Evolutionary conservation across 2,113 vertebrate genomes (phyloP), one percentile per base, ranked within the genome.

Genomic region (Chaetodon auriga): DNA sequence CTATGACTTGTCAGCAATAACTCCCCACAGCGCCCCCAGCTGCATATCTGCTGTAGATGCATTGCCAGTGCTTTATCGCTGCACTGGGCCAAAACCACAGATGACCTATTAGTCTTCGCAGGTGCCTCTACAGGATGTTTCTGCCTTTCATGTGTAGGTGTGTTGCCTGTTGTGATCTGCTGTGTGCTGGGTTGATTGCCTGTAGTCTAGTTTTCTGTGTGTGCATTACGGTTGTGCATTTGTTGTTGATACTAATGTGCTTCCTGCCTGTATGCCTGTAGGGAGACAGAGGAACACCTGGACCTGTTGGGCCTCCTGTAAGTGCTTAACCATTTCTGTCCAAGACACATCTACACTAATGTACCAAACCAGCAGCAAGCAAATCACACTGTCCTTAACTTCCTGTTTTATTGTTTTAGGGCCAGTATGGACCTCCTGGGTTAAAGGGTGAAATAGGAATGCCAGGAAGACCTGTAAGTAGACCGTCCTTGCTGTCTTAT

Each of bases 371-470:
- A 30, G 30, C 30, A 30, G 30, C 30, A 30, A 30, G 3, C 30
- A 30, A 30, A 30, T 73, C 14, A 73, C 12, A 60, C 10, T 41
- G 5, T 48, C 13, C 25, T 86, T 41, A 49, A 10, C 78, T 21
- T 68, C 9, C n/a, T 79, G 23, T 48, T 75, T 49, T 73, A 2
- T 57, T 69, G 6, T 14, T 86, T 13, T 64, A 99, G 98, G 98
- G 98, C 7, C 92, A 90, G 0, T 92, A 93, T 0, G 98, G 97
- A 16, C 95, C 93, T 75, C 57, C 94, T 3, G 98, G 98, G 58
- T 64, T 95, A 62, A 99, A 99, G 81, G 98, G 98, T 62, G 98
- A 99, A 94, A 97, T 99, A 0, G 98, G 98, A 91, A 97, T 99
- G 89, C 98, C 98, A 0, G 98, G 98, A 84, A 95, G 98, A 92